Evolutionary conservation across 2,888 invertebrate species (phyloP).

Genomic region (Erebia aethiops): DNA sequence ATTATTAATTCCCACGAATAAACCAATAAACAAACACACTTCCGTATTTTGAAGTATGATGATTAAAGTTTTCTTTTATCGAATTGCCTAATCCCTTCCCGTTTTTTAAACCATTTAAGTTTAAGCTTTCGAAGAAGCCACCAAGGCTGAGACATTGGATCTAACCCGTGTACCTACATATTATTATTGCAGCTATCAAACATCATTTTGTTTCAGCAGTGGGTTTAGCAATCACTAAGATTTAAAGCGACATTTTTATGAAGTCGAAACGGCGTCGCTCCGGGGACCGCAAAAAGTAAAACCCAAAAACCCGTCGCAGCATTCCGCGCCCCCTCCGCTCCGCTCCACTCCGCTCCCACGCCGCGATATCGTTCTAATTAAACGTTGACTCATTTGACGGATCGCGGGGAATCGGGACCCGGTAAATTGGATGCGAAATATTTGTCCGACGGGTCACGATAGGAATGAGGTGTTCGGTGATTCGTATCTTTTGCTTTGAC

Average conservation of each 20-base stretch:
- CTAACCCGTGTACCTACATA: too few relatives aligned
- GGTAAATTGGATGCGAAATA: constrained; percentile 1
- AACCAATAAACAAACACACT: too few relatives aligned
- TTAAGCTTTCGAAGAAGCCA: too few relatives aligned
- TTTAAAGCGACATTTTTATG: constrained; percentile 19
- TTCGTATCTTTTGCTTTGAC: not conserved
- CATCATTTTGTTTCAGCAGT: not conserved
- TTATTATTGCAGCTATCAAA: not conserved
- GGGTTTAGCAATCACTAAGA: constrained; percentile 10
- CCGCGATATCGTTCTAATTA: constrained; percentile 32
- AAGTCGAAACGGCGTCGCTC: constrained; percentile 15
- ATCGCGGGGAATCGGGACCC: constrained; percentile 3
- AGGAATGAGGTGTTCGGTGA: not conserved
- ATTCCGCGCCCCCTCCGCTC: not conserved
- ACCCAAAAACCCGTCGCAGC: constrained; percentile 20
- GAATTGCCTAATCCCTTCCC: too few relatives aligned
- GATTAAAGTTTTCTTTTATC: too few relatives aligned
- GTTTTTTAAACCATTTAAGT: too few relatives aligned
- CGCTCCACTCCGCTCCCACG: constrained; percentile 39
- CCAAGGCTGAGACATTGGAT: too few relatives aligned
- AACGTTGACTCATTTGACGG: constrained; percentile 35
- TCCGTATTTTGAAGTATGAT: too few relatives aligned
- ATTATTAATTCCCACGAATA: too few relatives aligned
- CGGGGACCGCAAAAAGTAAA: constrained; percentile 20
- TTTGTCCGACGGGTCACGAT: not conserved